Evolutionary conservation across 2,888 invertebrate genomes (phyloP).

Genomic region (Andrena marginata): DNA sequence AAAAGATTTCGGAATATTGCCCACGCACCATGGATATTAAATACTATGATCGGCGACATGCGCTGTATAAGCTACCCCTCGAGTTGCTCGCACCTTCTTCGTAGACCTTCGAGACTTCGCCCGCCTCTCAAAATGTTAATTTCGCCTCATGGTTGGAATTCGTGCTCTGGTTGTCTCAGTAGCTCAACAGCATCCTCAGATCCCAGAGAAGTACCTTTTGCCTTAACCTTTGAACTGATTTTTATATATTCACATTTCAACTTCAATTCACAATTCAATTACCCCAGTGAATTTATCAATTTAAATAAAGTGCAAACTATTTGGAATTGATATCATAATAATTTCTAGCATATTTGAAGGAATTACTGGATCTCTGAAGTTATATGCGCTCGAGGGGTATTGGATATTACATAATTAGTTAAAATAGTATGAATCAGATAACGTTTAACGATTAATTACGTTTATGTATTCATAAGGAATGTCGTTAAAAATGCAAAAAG

Average conservation of each 20-base stretch:
- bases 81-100: conserved; percentile 35
- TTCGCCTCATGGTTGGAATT: conserved; percentile 42
- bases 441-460: too few species aligned
- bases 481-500: not conserved
- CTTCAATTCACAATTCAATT: not conserved
- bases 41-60: conserved; percentile 45
- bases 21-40: conserved; percentile 47
- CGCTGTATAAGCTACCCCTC: conserved; percentile 26
- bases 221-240: conserved; percentile 25
- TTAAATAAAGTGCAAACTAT: not conserved
- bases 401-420: too few species aligned
- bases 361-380: not conserved
- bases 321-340: not conserved
- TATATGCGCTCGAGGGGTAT: too few species aligned
- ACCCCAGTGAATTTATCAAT: not conserved
- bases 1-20: conserved; percentile 56
- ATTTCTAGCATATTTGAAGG: not conserved
- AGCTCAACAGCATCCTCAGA: conserved; percentile 13
- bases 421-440: too few species aligned
- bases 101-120: conserved; percentile 1
- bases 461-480: not conserved
- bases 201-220: not conserved
- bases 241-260: conserved; percentile 8
- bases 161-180: conserved; percentile 14
- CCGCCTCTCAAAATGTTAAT: conserved; percentile 62